These are phyloP conservation scores for Anomalospiza imberbis DNA, from an alignment of 2,797 vertebrate genomes.

Conservation along the genomic window DNA sequence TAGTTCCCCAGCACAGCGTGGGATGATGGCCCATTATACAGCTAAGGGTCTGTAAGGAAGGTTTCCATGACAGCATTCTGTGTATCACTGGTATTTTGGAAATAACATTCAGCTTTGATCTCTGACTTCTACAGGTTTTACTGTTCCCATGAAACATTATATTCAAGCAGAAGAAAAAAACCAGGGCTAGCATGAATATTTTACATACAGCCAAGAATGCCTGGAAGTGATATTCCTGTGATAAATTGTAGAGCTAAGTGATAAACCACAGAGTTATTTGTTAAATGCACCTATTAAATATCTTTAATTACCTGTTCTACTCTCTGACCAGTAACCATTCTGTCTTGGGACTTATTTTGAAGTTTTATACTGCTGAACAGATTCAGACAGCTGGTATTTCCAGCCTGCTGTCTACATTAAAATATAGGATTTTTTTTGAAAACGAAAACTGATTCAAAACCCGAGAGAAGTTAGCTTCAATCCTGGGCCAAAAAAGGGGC, in stretches of 20 bases:
- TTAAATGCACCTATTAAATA: constrained; percentile 15
- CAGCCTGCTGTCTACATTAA: not conserved
- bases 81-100: constrained; percentile 1
- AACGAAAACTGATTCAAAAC: not conserved
- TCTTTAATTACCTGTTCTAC: not conserved
- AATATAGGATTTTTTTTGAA: not conserved
- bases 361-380: not conserved
- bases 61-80: constrained; percentile 46
- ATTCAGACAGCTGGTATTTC: not conserved
- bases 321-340: not conserved
- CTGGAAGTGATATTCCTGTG: not conserved
- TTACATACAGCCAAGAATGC: not conserved
- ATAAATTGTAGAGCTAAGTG: not conserved
- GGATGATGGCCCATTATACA: not conserved
- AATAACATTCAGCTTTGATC: not conserved
- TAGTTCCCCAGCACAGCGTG: not conserved
- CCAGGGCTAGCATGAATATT: not conserved
- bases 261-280: constrained; percentile 7
- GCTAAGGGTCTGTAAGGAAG: not conserved
- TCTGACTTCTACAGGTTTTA: constrained; percentile 12
- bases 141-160: not conserved
- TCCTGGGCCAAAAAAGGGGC: not conserved
- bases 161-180: not conserved
- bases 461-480: not conserved
- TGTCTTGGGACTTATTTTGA: not conserved